Evolutionary conservation across 2,113 vertebrate species (phyloP), one percentile per base, ranked within the genome.

Genomic region (Papio anubis): DNA sequence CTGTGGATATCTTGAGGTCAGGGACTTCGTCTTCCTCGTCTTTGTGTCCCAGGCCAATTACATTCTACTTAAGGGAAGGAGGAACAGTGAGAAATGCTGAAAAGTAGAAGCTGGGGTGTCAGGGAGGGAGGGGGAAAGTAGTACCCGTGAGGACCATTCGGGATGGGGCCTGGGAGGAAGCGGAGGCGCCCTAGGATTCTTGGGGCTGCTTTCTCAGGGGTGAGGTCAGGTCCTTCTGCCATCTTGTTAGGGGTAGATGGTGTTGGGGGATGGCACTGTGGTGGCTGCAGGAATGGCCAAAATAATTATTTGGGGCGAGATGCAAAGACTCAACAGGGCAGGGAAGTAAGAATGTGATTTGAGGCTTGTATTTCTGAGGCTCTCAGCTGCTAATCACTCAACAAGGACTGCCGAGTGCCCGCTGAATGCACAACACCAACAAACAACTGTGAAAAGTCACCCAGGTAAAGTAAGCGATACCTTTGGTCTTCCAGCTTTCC

Each of bases 351-450:
- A 45, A 1, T 1, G 1, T 25, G 38, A 20, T 55, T 21, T 27
- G 40, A n/a, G 27, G 27, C 30, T 32, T 48, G 73, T 11, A 3
- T 30, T 45, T 80, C 38, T 6, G 55, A 27, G 55, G 20, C 52
- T 27, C 8, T 80, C 2, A 18, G 70, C 76, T 3, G 8, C 80
- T 90, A 35, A 72, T 8, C 45, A 35, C 55, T 66, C 72, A 17
- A 3, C 38, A 43, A 43, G 25, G 27, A 23, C 20, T 0, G 14
- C 64, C 5, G 6, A 52, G 64, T 5, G 4, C 23, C 27, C n/a
- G n/a, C 38, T 4, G 8, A 38, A 38, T 20, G 61, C 23, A 52
- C 2, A 50, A 11, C 4, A 0, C 4, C 0, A 3, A 11, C 70
- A 30, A 30, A 43, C 5, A 17, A 3, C 61, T 9, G 1, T 13